Conservation (phyloP, 2,888 invertebrate species). For the Drosophila neotestacea region DNA sequence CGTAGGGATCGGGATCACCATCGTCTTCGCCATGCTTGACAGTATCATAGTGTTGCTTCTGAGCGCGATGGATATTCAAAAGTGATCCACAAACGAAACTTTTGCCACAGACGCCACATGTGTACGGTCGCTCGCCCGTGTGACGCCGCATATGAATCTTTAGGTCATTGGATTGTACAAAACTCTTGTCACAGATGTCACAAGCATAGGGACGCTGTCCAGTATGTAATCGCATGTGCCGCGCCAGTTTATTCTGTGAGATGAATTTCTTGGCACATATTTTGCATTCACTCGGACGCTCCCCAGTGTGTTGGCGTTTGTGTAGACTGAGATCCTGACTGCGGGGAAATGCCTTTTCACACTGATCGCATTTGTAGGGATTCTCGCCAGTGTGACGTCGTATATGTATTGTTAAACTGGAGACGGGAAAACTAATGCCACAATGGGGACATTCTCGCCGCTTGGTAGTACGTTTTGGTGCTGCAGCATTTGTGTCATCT, state of each 20-base stretch:
- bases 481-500: neutral
- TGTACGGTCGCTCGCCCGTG: conserved; percentile 89
- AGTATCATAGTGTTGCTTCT: conserved; percentile 86
- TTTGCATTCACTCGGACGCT: conserved; percentile 86
- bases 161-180: conserved; percentile 90
- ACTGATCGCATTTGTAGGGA: conserved; percentile 88
- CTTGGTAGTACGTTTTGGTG: conserved; percentile 65
- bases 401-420: conserved; percentile 88
- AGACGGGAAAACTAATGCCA: conserved; percentile 87
- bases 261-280: conserved; percentile 86
- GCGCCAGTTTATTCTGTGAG: conserved; percentile 87
- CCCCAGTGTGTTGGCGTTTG: conserved; percentile 87
- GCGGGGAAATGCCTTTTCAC: conserved; percentile 88
- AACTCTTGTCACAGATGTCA: conserved; percentile 85
- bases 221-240: conserved; percentile 87
- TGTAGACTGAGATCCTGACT: conserved; percentile 88
- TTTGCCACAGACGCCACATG: conserved; percentile 89
- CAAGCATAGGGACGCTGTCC: conserved; percentile 88
- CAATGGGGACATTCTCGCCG: conserved; percentile 87
- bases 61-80: conserved; percentile 88
- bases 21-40: conserved; percentile 20
- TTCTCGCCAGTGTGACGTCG: conserved; percentile 89
- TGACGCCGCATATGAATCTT: conserved; percentile 90
- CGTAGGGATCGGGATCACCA: conserved; percentile 74
- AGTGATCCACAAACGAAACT: conserved; percentile 89